A percentile compares a stretch with the other conserved stretches of the same genome.
phyloP scores from a whole-genome alignment of 1,140 invertebrate species.

The Calosoma granatense region DNA sequence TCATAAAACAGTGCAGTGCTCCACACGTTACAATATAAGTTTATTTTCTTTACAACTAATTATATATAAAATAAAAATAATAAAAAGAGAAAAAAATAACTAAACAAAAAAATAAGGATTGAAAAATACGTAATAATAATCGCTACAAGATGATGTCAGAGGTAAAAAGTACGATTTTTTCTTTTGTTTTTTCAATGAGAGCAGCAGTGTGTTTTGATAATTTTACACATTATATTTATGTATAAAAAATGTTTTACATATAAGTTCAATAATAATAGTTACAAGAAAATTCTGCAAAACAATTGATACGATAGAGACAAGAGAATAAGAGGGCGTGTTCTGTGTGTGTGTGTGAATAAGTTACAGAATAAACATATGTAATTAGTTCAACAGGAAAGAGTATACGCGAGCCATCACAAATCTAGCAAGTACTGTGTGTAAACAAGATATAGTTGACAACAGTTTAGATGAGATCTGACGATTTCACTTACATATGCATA shows the following conservation, averaged over 20 bases:
- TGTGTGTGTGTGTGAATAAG: conserved; percentile 15
- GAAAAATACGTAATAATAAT: too few relatives aligned
- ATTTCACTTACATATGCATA: neutral
- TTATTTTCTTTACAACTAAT: too few relatives aligned
- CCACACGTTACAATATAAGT: too few relatives aligned
- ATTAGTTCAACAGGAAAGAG: too few relatives aligned
- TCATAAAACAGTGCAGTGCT: too few relatives aligned
- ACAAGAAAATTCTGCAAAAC: conserved; percentile 16
- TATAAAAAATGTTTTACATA: conserved; percentile 19
- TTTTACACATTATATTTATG: conserved; percentile 20
- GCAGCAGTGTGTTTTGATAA: too few relatives aligned
- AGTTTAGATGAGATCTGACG: conserved; percentile 5
- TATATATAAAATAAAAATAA: too few relatives aligned
- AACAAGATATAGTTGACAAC: conserved; percentile 3
- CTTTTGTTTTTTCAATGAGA: too few relatives aligned
- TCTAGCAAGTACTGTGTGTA: conserved; percentile 1
- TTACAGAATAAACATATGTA: conserved; percentile 11
- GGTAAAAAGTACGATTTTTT: too few relatives aligned
- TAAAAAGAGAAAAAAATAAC: too few relatives aligned
- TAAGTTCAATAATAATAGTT: conserved; percentile 13
- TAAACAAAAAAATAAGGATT: too few relatives aligned
- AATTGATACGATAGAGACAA: conserved; percentile 11
- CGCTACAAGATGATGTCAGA: too few relatives aligned
- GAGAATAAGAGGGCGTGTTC: conserved; percentile 9
- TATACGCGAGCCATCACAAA: neutral